Conservation (phyloP, 2,113 vertebrate species). For the Eidolon helvum region DNA sequence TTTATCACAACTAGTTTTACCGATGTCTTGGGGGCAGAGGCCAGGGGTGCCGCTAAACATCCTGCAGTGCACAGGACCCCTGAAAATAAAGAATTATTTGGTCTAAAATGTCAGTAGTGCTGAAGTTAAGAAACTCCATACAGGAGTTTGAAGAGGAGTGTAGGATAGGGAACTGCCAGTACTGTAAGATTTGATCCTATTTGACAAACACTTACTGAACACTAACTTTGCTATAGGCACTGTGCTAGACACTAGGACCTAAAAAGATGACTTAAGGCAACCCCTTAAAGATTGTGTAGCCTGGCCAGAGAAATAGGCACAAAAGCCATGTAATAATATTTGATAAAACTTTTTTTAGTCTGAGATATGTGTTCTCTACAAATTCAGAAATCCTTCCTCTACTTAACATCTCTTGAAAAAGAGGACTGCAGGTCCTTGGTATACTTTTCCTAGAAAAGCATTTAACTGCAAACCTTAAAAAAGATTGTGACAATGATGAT, state of each 20-base stretch:
- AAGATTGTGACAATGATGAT: background rate
- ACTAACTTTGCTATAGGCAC: background rate
- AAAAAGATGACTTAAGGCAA: background rate
- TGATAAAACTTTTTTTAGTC: background rate
- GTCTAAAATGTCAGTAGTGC: background rate
- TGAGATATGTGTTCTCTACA: background rate
- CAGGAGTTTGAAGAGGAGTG: background rate
- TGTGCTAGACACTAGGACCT: background rate
- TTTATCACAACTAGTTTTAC: background rate
- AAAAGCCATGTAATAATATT: background rate
- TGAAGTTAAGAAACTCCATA: background rate
- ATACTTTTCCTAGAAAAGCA: conserved; percentile 18
- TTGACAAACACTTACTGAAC: background rate
- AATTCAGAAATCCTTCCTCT: background rate
- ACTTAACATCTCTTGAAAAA: conserved; percentile 2
- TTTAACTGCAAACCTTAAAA: background rate
- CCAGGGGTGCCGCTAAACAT: background rate
- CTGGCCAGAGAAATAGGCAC: background rate
- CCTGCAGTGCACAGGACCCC: background rate
- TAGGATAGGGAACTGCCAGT: background rate
- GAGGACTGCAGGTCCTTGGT: background rate
- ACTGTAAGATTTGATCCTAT: background rate
- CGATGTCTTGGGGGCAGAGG: background rate
- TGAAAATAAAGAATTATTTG: background rate
- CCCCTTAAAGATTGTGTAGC: background rate